phyloP scores from a whole-genome alignment of 2,113 vertebrate species.

The Eulacestoma nigropectus region DNA sequence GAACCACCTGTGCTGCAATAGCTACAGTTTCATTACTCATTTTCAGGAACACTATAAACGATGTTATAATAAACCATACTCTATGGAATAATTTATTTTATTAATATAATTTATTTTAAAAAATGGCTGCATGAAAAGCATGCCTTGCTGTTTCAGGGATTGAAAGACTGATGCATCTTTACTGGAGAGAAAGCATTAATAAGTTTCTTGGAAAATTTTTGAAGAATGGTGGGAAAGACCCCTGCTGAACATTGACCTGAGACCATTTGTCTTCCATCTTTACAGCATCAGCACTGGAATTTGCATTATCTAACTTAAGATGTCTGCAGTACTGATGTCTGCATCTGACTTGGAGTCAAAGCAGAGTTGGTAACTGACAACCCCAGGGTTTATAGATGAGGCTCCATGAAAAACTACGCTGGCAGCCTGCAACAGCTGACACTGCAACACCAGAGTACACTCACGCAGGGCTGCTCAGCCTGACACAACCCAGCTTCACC shows the following conservation, averaged over 20 bases:
- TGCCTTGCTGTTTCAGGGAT: background rate
- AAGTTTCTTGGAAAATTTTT: background rate
- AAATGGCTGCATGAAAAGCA: background rate
- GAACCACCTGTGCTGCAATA: background rate
- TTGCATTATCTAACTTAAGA: background rate
- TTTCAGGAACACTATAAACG: background rate
- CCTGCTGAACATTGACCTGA: background rate
- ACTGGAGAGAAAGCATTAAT: background rate
- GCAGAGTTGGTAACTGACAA: background rate
- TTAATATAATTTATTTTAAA: background rate
- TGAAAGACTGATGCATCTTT: background rate
- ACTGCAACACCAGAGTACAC: background rate
- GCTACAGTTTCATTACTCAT: background rate
- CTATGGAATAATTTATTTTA: background rate
- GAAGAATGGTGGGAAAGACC: background rate
- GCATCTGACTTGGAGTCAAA: background rate
- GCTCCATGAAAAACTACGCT: background rate
- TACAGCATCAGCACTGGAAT: background rate
- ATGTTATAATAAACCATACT: background rate
- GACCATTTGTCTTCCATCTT: background rate
- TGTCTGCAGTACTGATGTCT: background rate
- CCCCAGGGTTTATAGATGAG: background rate
- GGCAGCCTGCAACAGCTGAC: slow-evolving; percentile 4
- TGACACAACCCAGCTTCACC: background rate
- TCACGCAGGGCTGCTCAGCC: background rate